Base-by-base conservation (phyloP, 2,113 vertebrate genomes). In the Hippocampus zosterae region DNA sequence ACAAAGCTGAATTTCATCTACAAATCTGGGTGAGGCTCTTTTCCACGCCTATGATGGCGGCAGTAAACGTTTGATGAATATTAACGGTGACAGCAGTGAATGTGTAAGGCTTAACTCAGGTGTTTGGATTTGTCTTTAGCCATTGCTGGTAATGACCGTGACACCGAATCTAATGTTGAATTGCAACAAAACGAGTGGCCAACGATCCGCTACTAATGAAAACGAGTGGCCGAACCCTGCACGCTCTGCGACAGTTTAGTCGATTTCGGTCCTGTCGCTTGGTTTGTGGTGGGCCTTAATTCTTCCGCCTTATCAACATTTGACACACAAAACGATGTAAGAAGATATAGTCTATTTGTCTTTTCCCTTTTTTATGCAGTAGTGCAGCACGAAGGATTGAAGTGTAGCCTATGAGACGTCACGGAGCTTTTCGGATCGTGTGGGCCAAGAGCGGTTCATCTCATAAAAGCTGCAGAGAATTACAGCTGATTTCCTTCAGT, bases 391-490 rank as follows among this genome's bases (percentile, higher is more conserved):
- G 44, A n/a, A n/a, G 40, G n/a, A 5, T 25, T 65, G 42, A 46
- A 46, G 42, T 27, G 63, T 27, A 8, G 23, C 15, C 3, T 44
- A n/a, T 27, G 63, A 64, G n/a, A 21, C 41, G 15, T 64, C 57
- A 60, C 16, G 16, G 15, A 60, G 57, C 57, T 33, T 60, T 60
- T 60, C 29, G 27, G 27, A 27, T 21, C 12, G 21, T 25, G 62
- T 44, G 41, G 21, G 41, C 21, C 40, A 41, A 12, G 21, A n/a
- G 40, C 37, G 21, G 11, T 42, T 16, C 41, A 44, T 65, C 62
- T 46, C 40, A 25, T 48, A 67, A 67, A 67, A 53, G 50, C 65
- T 40, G 48, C 52, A 71, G 60, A 69, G 61, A 27, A 67, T 65
- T n/a, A 46, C 65, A 52, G 59, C 37, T 57, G 18, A 66, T 68